Base-by-base conservation (phyloP, 2,888 invertebrate species). In the Agrochola circellaris region DNA sequence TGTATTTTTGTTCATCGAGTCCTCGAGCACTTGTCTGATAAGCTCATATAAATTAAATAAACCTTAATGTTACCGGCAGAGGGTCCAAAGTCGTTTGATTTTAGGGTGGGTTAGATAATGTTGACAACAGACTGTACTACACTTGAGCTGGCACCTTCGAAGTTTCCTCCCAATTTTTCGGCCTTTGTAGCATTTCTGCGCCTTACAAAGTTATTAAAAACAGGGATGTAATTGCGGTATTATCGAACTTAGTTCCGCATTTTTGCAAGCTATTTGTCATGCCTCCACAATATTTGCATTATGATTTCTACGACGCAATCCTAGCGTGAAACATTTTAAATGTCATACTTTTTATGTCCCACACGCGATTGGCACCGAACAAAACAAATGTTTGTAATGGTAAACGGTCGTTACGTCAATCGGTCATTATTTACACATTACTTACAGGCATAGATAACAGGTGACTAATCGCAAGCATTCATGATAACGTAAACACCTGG, bases 401-500 rank as follows among this genome's bases (percentile, higher is more conserved):
- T 69, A 61, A 64, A 62, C 34, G 62, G 5, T 54, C 17, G 65
- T 72, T 76, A 61, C 73, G 86, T 66, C 79, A 70, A 61, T 51
- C 45, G 20, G 61, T 66, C 61, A 84, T 82, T 81, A 87, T 74
- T 77, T 81, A 78, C 71, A 45, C 72, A 73, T 81, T 76, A 84
- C 65, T 62, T 30, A 11, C 20, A 73, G 30, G n/a, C 73, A n/a
- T 56, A 73, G 23, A 54, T 73, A 54, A 73, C 30, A 11, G 64
- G 61, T 87, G 83, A 78, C 75, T 87, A 85, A 81, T 80, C 30
- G 34, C 38, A 66, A 56, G 65, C 72, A 61, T 75, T 84, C 2
- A 30, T 66, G 58, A 80, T 80, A 76, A 54, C 38, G 20, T 51
- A 51, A n/a, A 61, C 67, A 78, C 54, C 72, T 83, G 84, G 84